Conservation (phyloP, 1,140 invertebrate species). For the Drosophila orena region DNA sequence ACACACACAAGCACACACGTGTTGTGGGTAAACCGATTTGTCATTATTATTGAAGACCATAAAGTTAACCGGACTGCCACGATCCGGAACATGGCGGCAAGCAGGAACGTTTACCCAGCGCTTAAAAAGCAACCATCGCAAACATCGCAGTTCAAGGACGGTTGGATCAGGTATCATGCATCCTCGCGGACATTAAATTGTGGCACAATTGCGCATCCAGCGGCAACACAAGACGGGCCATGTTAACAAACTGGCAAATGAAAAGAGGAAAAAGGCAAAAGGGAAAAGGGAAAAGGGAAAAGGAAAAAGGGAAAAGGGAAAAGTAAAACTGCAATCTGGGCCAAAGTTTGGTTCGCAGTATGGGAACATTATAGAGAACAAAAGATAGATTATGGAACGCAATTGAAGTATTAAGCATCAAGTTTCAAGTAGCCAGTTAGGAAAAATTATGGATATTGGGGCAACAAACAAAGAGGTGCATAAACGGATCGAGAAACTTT, state of each 20-base stretch:
- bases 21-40: conserved; percentile 68
- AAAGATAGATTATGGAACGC: too few relatives aligned
- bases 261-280: too few relatives aligned
- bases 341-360: too few relatives aligned
- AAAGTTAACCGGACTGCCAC: conserved; percentile 30
- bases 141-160: neutral
- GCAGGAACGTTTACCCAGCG: conserved; percentile 68
- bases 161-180: conserved; percentile 27
- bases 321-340: neutral
- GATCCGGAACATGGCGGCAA: conserved; percentile 29
- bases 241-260: neutral
- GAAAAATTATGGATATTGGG: neutral
- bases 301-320: neutral
- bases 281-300: too few relatives aligned
- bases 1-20: conserved; percentile 1
- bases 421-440: too few relatives aligned
- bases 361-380: too few relatives aligned
- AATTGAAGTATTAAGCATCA: too few relatives aligned
- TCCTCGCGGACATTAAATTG: conserved; percentile 13
- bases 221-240: neutral
- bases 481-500: neutral
- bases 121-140: conserved; percentile 50
- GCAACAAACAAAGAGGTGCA: neutral
- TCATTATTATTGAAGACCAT: conserved; percentile 79
- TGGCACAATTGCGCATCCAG: neutral